phyloP scores from a whole-genome alignment of 2,797 vertebrate genomes.

The Adrianichthys oophorus region DNA sequence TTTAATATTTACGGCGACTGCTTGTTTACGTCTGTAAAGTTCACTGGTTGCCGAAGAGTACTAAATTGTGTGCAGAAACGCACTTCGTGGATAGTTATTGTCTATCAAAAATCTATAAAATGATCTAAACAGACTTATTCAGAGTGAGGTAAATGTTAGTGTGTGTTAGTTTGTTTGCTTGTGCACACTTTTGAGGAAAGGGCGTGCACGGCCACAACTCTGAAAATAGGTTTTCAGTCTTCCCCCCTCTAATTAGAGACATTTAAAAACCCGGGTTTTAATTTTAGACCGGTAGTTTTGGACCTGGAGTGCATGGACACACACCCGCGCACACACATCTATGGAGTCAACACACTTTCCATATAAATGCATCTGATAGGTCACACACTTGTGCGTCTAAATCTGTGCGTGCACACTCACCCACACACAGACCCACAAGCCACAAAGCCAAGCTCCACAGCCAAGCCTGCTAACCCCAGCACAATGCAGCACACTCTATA shows the following conservation, averaged over 20 bases:
- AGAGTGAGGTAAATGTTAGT: slow-evolving; percentile 35
- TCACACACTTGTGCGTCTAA: slow-evolving; percentile 59
- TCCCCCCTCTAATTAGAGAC: slow-evolving; percentile 84
- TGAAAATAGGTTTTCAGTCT: slow-evolving; percentile 77
- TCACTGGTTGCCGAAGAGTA: slow-evolving; percentile 37
- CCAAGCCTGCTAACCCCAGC: slow-evolving; percentile 68
- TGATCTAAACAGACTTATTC: slow-evolving; percentile 46
- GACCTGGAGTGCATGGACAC: slow-evolving; percentile 35
- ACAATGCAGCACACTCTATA: slow-evolving; percentile 71
- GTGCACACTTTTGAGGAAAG: slow-evolving; percentile 69
- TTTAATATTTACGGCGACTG: neutral
- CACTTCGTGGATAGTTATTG: slow-evolving; percentile 27
- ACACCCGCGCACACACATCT: slow-evolving; percentile 26
- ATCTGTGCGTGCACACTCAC: slow-evolving; percentile 31
- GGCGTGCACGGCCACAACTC: slow-evolving; percentile 78
- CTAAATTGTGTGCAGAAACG: slow-evolving; percentile 39
- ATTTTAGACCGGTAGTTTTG: slow-evolving; percentile 82
- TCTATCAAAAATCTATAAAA: slow-evolving; percentile 30
- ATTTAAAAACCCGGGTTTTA: slow-evolving; percentile 84
- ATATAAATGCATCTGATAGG: slow-evolving; percentile 72
- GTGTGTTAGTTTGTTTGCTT: slow-evolving; percentile 38
- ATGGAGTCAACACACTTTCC: slow-evolving; percentile 56
- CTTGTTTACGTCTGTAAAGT: slow-evolving; percentile 51
- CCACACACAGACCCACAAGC: slow-evolving; percentile 59
- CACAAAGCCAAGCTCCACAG: slow-evolving; percentile 64